Conservation (phyloP, 1,140 invertebrate genomes). For the Drosophila truncata region DNA sequence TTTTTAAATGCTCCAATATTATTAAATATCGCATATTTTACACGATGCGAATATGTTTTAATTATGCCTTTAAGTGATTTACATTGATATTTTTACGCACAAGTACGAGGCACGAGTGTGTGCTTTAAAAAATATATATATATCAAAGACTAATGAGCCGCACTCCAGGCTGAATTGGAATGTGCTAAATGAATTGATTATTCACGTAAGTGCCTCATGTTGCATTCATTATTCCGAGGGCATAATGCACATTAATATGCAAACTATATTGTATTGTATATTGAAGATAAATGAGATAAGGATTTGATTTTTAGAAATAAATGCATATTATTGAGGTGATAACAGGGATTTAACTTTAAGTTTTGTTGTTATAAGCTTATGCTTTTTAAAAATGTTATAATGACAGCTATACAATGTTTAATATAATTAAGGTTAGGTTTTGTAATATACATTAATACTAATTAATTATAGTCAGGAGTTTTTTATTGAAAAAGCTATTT, state of each 20-base stretch:
- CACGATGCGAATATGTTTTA: constrained; percentile 66
- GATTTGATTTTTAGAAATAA: not conserved
- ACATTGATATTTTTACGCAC: constrained; percentile 48
- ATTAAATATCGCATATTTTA: constrained; percentile 51
- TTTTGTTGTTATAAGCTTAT: not conserved
- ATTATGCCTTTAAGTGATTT: constrained; percentile 73
- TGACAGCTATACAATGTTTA: too few relatives aligned
- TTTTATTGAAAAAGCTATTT: not conserved
- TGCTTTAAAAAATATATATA: constrained; percentile 21
- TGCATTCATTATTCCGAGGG: constrained; percentile 12
- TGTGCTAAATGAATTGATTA: constrained; percentile 48
- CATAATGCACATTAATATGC: constrained; percentile 1
- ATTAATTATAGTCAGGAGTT: too few relatives aligned
- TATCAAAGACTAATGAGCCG: constrained; percentile 44
- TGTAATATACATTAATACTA: too few relatives aligned
- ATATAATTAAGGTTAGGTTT: too few relatives aligned
- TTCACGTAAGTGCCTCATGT: constrained; percentile 11
- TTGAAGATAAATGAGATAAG: not conserved
- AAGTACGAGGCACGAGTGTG: constrained; percentile 7
- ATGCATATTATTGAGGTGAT: not conserved
- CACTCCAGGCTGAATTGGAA: constrained; percentile 31
- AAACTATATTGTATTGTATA: not conserved
- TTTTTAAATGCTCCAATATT: constrained; percentile 28
- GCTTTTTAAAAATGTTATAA: not conserved
- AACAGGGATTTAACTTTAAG: not conserved